Base-by-base conservation (phyloP, 2,113 vertebrate species). In the Perca fluviatilis region DNA sequence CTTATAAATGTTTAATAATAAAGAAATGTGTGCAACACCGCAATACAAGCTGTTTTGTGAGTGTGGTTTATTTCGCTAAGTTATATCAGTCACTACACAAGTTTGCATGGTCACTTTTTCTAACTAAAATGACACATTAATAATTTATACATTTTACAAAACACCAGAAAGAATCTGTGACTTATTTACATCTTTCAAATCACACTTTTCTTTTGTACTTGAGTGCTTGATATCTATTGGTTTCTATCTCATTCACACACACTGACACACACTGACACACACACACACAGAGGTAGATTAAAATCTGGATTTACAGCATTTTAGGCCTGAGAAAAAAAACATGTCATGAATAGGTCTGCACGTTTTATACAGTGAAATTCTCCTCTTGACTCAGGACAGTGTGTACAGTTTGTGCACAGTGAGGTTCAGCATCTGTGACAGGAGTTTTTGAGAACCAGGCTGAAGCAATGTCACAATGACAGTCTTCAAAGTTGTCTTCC, bases 1-100 rank as follows among this genome's bases (percentile, higher is more conserved):
- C 13, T 53, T 27, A 16, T 30, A 62, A 30, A 76, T 77, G 9
- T 61, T 67, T 15, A 46, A 77, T 43, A 16, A 65, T n/a, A 33
- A 58, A 40, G 2, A 60, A 47, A 30, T 46, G 3, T 73, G 25
- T 49, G 7, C 15, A 67, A 18, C 50, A 68, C 13, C 43, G 47
- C 21, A 64, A 0, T 14, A 61, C 25, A 27, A 18, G 46, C 10
- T 43, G 27, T 30, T 14, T 8, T 10, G 10, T 60, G 53, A 21
- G 54, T 4, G 19, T 27, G 64, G 18, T 86, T 90, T 84, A 88
- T 90, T 82, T 30, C 36, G 64, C 25, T 75, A 25, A 56, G 74
- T 75, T 19, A 66, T 33, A 56, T 40, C 4, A 56, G 36, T 78
- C 53, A 61, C 21, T 57, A 61, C 30, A 80, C 18, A 74, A 0